A percentile compares a stretch with the other conserved stretches of the same genome.
phyloP scores from a whole-genome alignment of 1,140 invertebrate species.

The Copidosoma floridanum region DNA sequence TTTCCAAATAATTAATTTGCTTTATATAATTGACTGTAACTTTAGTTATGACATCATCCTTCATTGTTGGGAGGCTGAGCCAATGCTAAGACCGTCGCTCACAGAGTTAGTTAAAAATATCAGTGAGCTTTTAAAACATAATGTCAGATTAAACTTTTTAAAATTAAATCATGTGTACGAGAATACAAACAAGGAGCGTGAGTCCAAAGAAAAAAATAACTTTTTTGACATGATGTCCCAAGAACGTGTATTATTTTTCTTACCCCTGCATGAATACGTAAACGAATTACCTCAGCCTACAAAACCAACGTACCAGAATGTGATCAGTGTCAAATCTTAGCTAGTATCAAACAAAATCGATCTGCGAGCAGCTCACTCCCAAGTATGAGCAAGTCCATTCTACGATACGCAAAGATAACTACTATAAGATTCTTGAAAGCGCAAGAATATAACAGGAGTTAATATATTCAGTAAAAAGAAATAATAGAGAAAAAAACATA shows the following conservation, averaged over 20 bases:
- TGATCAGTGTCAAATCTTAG: too few relatives aligned
- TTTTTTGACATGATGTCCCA: slow-evolving; percentile 76
- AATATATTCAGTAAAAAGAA: too few relatives aligned
- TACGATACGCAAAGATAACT: too few relatives aligned
- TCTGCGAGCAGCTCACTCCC: too few relatives aligned
- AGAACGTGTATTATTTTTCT: slow-evolving; percentile 63
- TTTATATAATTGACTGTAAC: slow-evolving; percentile 32
- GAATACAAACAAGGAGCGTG: slow-evolving; percentile 66
- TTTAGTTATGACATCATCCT: slow-evolving; percentile 79
- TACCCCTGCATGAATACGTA: slow-evolving; percentile 57
- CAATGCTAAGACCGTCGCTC: slow-evolving; percentile 76
- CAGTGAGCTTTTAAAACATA: slow-evolving; percentile 77
- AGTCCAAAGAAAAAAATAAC: slow-evolving; percentile 62
- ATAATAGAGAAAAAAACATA: too few relatives aligned
- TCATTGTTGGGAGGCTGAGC: slow-evolving; percentile 81
- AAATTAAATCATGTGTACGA: slow-evolving; percentile 80
- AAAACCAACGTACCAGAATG: too few relatives aligned
- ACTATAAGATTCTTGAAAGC: too few relatives aligned
- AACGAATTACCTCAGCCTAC: slow-evolving; percentile 53
- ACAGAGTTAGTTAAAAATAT: slow-evolving; percentile 70
- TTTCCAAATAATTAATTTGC: background rate
- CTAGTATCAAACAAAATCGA: too few relatives aligned
- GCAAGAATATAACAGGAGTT: too few relatives aligned
- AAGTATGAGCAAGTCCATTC: too few relatives aligned
- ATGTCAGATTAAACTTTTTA: slow-evolving; percentile 78